Evolutionary conservation across 2,113 vertebrate species (phyloP).

Genomic region (Prolemur simus): DNA sequence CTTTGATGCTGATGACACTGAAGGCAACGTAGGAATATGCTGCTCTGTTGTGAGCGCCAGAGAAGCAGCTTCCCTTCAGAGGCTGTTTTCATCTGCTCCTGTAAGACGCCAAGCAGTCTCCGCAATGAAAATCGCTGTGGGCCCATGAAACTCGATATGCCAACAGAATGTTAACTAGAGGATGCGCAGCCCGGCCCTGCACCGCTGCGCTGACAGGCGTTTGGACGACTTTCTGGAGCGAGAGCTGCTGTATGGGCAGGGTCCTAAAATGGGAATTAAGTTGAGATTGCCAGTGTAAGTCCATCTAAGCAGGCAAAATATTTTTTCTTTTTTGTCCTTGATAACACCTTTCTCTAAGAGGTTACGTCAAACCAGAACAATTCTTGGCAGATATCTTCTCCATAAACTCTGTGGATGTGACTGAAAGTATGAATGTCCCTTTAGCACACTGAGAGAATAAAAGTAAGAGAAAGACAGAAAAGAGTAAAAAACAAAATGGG

Average conservation of each 20-base stretch:
- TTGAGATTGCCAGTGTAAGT: neutral
- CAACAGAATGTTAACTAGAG: neutral
- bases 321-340: neutral
- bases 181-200: neutral
- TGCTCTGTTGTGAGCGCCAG: neutral
- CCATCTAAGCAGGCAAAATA: neutral
- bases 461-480: neutral
- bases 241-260: neutral
- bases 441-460: neutral
- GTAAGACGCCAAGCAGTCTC: neutral
- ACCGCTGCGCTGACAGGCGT: neutral
- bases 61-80: neutral
- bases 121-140: neutral
- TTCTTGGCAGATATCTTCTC: neutral
- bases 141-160: neutral
- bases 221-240: neutral
- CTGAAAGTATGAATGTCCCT: neutral
- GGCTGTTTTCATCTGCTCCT: neutral
- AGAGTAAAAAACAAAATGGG: neutral
- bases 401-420: neutral
- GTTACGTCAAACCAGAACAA: neutral
- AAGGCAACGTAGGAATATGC: neutral
- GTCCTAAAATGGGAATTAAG: neutral
- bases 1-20: neutral
- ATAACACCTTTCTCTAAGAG: conserved; percentile 29